A percentile compares a stretch with the other conserved stretches of the same genome.
phyloP scores from a whole-genome alignment of 2,797 vertebrate species.

The Streptopelia turtur region DNA sequence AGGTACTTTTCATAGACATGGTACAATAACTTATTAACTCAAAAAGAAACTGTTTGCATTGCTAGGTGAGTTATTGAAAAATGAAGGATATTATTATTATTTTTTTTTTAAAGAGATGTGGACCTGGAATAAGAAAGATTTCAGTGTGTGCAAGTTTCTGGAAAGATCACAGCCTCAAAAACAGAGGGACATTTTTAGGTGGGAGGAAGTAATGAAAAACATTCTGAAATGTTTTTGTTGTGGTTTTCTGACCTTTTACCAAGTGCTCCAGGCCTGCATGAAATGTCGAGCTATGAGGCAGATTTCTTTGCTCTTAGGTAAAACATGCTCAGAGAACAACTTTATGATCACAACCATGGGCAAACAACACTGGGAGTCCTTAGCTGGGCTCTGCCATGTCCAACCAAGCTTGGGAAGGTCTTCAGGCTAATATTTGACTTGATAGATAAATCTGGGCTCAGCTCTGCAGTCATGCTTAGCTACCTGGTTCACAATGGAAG shows the following conservation, averaged over 20 bases:
- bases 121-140: background rate
- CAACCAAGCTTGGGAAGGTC: background rate
- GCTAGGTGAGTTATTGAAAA: background rate
- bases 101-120: background rate
- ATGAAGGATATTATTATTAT: background rate
- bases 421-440: background rate
- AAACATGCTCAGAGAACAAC: background rate
- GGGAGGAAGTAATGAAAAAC: constrained; percentile 36
- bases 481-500: background rate
- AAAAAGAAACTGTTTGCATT: background rate
- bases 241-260: constrained; percentile 51
- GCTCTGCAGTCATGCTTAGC: background rate
- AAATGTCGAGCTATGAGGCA: background rate
- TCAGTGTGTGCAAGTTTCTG: background rate
- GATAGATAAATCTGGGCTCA: background rate
- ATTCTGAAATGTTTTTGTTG: constrained; percentile 24
- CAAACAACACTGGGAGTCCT: background rate
- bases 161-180: background rate
- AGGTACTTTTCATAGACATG: background rate
- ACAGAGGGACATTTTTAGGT: constrained; percentile 18
- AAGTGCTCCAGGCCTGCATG: background rate
- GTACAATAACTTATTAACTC: background rate
- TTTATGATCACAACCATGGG: background rate
- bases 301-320: background rate
- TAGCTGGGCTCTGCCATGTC: background rate